These are phyloP conservation scores for Porites australiensis DNA, from an alignment of 64 coral and sea anemone species.

Conservation along the genomic window DNA sequence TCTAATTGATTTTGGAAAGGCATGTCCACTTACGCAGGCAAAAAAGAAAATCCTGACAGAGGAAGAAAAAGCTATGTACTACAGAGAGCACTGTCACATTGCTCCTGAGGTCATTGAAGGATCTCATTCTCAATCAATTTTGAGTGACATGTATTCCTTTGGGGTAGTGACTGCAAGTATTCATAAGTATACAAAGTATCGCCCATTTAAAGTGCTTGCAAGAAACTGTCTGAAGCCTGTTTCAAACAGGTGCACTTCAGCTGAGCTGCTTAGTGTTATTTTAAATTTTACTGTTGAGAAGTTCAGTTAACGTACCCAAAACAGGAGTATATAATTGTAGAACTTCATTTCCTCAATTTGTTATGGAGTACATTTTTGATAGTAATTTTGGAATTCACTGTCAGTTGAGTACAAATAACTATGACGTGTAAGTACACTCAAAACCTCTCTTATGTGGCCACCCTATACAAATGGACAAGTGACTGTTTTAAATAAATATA, in stretches of 20 bases:
- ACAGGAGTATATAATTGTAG: too few relatives aligned
- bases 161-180: slow-evolving; percentile 31
- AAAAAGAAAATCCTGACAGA: slow-evolving; percentile 59
- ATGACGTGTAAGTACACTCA: too few relatives aligned
- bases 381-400: too few relatives aligned
- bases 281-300: neutral
- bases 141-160: slow-evolving; percentile 62
- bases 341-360: too few relatives aligned
- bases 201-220: slow-evolving; percentile 45
- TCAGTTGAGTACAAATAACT: too few relatives aligned
- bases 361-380: too few relatives aligned
- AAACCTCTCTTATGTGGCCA: too few relatives aligned
- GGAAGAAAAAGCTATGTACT: slow-evolving; percentile 35
- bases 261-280: neutral
- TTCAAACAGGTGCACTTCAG: slow-evolving; percentile 20
- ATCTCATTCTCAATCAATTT: slow-evolving; percentile 25
- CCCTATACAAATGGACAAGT: too few relatives aligned
- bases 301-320: too few relatives aligned
- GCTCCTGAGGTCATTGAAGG: slow-evolving; percentile 64
- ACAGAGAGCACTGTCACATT: slow-evolving; percentile 59
- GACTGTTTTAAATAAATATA: too few relatives aligned
- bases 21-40: slow-evolving; percentile 21
- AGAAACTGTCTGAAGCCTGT: slow-evolving; percentile 27
- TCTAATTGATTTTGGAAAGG: slow-evolving; percentile 68
- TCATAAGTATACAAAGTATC: slow-evolving; percentile 34